Percentiles rank a stretch among this genome's conserved stretches.
These are phyloP conservation scores for Antechinus flavipes DNA, from an alignment of 2,113 vertebrate genomes.

Conservation along the genomic window DNA sequence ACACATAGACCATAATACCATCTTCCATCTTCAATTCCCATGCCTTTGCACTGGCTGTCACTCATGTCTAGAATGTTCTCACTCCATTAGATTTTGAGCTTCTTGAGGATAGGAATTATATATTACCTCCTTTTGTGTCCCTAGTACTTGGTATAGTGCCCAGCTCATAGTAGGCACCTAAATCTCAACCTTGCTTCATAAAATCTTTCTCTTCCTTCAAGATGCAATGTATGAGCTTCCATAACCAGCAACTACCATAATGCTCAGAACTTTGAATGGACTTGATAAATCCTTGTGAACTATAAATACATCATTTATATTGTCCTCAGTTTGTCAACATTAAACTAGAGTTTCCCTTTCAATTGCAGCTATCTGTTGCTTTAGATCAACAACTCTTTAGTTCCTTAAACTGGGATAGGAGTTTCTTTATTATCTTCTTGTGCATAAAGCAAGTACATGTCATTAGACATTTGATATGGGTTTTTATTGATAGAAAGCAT, in stretches of 20 bases:
- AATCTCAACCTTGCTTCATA: not conserved
- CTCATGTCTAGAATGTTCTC: not conserved
- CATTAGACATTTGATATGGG: not conserved
- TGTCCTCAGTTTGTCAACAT: not conserved
- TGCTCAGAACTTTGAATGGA: not conserved
- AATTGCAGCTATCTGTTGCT: not conserved
- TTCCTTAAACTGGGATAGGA: not conserved
- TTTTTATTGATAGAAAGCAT: not conserved
- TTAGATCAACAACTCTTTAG: not conserved
- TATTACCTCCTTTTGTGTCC: not conserved
- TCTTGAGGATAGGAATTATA: not conserved
- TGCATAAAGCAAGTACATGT: not conserved
- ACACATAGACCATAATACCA: not conserved
- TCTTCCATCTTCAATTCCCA: not conserved
- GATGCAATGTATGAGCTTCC: not conserved
- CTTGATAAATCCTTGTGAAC: not conserved
- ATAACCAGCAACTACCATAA: not conserved
- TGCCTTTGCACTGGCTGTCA: not conserved
- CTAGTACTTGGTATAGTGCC: not conserved
- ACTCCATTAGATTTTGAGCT: not conserved
- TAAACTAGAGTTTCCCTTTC: not conserved
- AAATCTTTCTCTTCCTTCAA: not conserved
- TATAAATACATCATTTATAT: not conserved
- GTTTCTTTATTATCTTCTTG: not conserved
- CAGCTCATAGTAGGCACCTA: not conserved